Base-by-base conservation (phyloP, 2,113 vertebrate species). In the Neoarius graeffei region DNA sequence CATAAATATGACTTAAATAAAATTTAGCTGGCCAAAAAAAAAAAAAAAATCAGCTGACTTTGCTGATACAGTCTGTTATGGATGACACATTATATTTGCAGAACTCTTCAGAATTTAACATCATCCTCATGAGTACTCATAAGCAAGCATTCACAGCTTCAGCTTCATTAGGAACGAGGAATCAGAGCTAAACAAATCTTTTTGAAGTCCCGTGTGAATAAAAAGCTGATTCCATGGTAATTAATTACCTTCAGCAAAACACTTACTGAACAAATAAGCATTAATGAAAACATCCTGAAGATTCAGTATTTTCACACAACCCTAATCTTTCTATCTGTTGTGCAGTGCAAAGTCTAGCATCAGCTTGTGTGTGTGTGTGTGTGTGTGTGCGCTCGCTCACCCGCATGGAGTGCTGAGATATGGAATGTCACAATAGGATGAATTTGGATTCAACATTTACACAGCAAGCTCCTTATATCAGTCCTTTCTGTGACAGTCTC, bases 401-500 rank as follows among this genome's bases (percentile, higher is more conserved):
- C 60, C 57, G 13, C 35, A 27, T 85, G n/a, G 66, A 42, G 13
- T 50, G 25, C 35, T 56, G 69, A 71, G n/a, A 57, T 88, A 69
- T 89, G 88, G 54, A 69, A 57, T 87, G 42, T 86, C 74, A 82
- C n/a, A 42, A 56, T 56, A 30, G 56, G 73, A 10, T 85, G 81
- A 77, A 30, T 52, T 81, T 87, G 74, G 69, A 27, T 86, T 23
- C 60, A 73, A 80, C 42, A 71, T 83, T 54, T 80, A 66, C 71
- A 91, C 85, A 90, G 90, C 54, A 48, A 85, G 57, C 76, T 85
- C 54, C 86, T 92, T 92, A 90, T 91, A 69, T 76, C 84, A 64
- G 76, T 48, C 20, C 54, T 54, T 27, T 74, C 27, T 25, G 1
- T 81, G 81, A 81, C 54, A 5, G 7, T 13, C 17, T 42, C 73